Base-by-base conservation (phyloP, 2,113 vertebrate genomes). In the Theristicus caerulescens region DNA sequence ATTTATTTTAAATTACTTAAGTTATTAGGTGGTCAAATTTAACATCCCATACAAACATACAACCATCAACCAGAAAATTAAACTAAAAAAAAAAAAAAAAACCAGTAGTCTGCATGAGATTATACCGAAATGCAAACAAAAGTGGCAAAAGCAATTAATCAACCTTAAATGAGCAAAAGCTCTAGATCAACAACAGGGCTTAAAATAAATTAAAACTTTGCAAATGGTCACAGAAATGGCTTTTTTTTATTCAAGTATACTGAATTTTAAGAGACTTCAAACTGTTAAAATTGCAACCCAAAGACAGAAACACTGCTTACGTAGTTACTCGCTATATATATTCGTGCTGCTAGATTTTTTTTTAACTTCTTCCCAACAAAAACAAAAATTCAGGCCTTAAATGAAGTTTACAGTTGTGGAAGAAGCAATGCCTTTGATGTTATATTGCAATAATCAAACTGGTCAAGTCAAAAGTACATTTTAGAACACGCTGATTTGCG, bases 91-190 rank as follows among this genome's bases (percentile, higher is more conserved):
- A 72, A 65, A 82, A 78, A 42, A 42, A 42, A 40, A 83, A 86
- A 31, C 22, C 69, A 87, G 32, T 42, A 51, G 77, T 72, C 58
- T 93, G 54, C 58, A 85, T 51, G 38, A 94, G 95, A 97, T 95
- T 97, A 91, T 57, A 89, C 40, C 40, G 72, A 94, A 92, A 70
- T 55, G 77, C 93, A 97, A 97, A 97, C 90, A 95, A 32, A 91
- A 94, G 46, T 62, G 49, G 74, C 52, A 95, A 97, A 92, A 87
- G 86, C 86, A 97, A 95, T 96, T 97, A 94, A 96, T 91, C 89
- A 93, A 82, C 62, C 61, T 95, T 87, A 93, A 77, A 82, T 0
- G 7, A 96, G 66, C 12, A 94, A 96, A 96, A 94, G 54, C 55
- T 69, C 62, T 91, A 97, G n/a, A 90, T 91, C n/a, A 95, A 97